Percentiles rank a stretch among this genome's conserved stretches.
Conservation (phyloP, 2,797 vertebrate genomes). For the Champsocephalus esox region DNA sequence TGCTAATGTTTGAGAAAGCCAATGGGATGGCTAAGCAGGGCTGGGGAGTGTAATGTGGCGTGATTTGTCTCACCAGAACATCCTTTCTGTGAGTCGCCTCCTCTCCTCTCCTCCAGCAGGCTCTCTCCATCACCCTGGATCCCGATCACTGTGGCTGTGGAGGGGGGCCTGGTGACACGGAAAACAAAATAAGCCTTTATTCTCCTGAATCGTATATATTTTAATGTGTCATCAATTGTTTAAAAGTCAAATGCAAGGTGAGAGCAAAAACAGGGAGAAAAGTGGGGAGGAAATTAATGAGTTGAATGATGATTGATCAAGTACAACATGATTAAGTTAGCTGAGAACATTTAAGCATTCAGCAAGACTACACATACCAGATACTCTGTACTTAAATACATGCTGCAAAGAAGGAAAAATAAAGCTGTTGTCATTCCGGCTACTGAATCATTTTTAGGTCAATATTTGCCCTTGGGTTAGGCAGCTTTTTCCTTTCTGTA, state of each 20-base stretch:
- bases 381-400: not conserved
- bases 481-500: conserved; percentile 11
- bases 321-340: not conserved
- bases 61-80: conserved; percentile 83
- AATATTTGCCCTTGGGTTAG: conserved; percentile 32
- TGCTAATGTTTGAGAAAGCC: conserved; percentile 20
- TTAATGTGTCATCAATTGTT: conserved; percentile 14
- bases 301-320: not conserved
- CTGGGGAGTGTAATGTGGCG: conserved; percentile 13
- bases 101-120: conserved; percentile 92
- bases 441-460: conserved; percentile 53
- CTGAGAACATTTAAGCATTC: not conserved
- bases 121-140: conserved; percentile 91
- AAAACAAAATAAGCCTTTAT: conserved; percentile 36
- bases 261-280: not conserved
- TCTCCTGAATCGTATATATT: not conserved
- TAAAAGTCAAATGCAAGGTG: not conserved
- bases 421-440: conserved; percentile 13
- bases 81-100: conserved; percentile 90
- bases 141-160: conserved; percentile 92
- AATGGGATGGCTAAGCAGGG: conserved; percentile 41
- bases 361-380: not conserved
- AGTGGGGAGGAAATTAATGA: not conserved
- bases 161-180: conserved; percentile 88
- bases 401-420: conserved; percentile 13